A percentile compares a stretch with the other conserved stretches of the same genome.
phyloP scores from a whole-genome alignment of 2,113 vertebrate genomes.

The Tragelaphus scriptus region DNA sequence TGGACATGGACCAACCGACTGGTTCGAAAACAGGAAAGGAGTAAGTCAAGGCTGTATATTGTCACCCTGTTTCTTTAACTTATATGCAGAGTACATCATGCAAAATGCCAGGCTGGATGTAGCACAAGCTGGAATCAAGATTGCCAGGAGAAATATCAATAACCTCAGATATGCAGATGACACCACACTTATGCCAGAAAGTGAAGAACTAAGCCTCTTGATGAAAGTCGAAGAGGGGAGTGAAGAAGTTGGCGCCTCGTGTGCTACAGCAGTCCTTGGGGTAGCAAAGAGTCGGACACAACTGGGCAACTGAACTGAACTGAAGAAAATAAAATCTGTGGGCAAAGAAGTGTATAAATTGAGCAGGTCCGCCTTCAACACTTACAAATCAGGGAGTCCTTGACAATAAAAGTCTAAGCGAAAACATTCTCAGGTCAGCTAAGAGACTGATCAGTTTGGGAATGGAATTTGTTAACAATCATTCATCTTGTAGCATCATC shows the following conservation, averaged over 20 bases:
- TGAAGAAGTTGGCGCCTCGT: background rate
- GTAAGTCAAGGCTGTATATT: background rate
- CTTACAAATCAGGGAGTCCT: background rate
- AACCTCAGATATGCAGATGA: background rate
- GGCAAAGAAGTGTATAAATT: background rate
- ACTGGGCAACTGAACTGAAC: background rate
- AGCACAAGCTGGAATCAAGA: background rate
- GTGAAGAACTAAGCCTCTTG: background rate
- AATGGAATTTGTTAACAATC: background rate
- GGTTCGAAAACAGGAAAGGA: background rate
- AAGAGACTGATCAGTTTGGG: background rate
- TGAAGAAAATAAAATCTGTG: background rate
- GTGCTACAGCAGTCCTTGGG: background rate
- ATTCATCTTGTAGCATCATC: background rate
- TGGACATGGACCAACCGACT: background rate
- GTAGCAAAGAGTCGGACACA: background rate
- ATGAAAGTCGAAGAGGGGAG: background rate
- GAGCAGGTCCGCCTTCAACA: background rate
- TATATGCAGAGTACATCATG: background rate
- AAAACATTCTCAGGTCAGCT: background rate
- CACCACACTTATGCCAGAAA: background rate
- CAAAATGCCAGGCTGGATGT: background rate
- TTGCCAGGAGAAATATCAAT: background rate
- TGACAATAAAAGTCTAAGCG: background rate
- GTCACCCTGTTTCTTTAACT: background rate